Conservation (phyloP, 1,140 invertebrate genomes). For the Solenopsis invicta region DNA sequence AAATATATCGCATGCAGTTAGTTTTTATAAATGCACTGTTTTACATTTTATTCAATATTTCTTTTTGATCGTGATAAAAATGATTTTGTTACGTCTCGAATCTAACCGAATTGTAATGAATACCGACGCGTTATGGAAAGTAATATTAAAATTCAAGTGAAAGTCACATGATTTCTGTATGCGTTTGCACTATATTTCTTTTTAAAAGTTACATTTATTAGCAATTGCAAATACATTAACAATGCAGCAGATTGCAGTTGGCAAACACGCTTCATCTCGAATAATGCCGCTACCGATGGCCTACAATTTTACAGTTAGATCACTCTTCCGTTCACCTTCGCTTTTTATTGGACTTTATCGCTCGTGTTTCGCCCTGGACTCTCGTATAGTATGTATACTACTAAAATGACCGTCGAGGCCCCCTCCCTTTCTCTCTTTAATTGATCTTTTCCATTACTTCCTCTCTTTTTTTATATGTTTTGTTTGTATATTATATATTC, state of each 20-base stretch:
- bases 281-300: constrained; percentile 45
- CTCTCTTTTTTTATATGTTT: background rate
- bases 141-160: background rate
- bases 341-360: constrained; percentile 69
- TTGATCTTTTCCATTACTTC: background rate
- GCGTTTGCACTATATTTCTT: background rate
- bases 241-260: constrained; percentile 10
- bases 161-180: background rate
- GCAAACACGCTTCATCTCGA: constrained; percentile 62
- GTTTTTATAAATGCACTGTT: background rate
- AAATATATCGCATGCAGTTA: too few relatives aligned
- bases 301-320: constrained; percentile 79
- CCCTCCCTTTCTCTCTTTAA: background rate
- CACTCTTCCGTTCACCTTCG: constrained; percentile 82
- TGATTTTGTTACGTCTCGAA: background rate
- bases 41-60: background rate
- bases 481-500: background rate
- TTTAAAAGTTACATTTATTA: background rate
- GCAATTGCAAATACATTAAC: background rate
- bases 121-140: background rate
- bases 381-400: background rate
- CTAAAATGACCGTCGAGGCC: background rate
- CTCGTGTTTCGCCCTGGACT: constrained; percentile 29
- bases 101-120: background rate
- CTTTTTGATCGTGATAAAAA: background rate